Percentiles rank a stretch among this genome's conserved stretches.
Conservation (phyloP, 2,113 vertebrate genomes). For the Danionella cerebrum region DNA sequence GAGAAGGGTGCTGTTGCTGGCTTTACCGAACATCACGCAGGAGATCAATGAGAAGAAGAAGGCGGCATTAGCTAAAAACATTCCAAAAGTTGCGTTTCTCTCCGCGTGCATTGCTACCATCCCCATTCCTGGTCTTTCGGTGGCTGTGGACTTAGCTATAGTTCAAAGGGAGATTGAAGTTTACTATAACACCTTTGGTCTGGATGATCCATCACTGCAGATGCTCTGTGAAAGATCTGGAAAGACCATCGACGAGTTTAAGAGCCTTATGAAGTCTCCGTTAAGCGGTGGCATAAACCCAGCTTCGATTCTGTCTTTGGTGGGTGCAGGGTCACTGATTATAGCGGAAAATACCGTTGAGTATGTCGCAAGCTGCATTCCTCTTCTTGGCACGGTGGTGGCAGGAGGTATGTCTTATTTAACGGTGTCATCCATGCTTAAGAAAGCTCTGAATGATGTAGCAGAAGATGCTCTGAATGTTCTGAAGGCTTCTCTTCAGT, state of each 20-base stretch:
- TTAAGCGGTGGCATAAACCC: slow-evolving; percentile 45
- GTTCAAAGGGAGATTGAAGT: slow-evolving; percentile 41
- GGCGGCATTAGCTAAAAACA: slow-evolving; percentile 45
- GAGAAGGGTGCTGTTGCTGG: slow-evolving; percentile 32
- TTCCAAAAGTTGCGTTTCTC: slow-evolving; percentile 51
- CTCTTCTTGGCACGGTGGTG: neutral
- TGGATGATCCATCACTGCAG: slow-evolving; percentile 54
- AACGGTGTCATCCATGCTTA: neutral
- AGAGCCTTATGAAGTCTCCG: slow-evolving; percentile 45
- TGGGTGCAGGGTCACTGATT: slow-evolving; percentile 31
- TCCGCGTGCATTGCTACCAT: slow-evolving; percentile 48
- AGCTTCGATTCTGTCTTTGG: slow-evolving; percentile 42
- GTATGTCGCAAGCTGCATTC: neutral
- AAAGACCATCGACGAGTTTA: slow-evolving; percentile 55
- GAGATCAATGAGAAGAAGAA: slow-evolving; percentile 55
- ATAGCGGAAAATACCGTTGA: slow-evolving; percentile 33
- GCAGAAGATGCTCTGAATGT: neutral
- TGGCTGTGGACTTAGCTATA: slow-evolving; percentile 48
- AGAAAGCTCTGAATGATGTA: neutral
- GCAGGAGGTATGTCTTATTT: neutral
- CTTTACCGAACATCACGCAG: slow-evolving; percentile 51
- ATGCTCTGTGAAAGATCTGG: slow-evolving; percentile 51
- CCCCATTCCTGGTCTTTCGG: slow-evolving; percentile 49
- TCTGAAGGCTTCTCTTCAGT: neutral
- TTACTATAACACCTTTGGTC: slow-evolving; percentile 55